A percentile compares a stretch with the other conserved stretches of the same genome.
Conservation (phyloP, 1,140 invertebrate genomes). For the Melanaphis sacchari region DNA sequence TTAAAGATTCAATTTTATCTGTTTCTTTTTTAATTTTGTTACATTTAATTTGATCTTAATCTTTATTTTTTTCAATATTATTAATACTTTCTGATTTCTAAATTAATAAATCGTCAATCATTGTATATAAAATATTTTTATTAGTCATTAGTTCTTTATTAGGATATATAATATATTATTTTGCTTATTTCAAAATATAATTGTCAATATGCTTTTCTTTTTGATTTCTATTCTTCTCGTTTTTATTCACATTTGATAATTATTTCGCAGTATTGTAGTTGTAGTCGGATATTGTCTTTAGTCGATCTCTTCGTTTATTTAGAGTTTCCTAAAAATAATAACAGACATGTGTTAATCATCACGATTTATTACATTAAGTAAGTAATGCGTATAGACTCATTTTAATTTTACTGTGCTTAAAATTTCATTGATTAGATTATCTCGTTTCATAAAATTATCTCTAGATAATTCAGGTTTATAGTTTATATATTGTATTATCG, state of each 20-base stretch:
- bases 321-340: not conserved
- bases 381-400: not conserved
- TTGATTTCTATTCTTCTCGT: not conserved
- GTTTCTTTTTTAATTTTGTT: slow-evolving; percentile 15
- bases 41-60: not conserved
- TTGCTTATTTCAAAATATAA: not conserved
- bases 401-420: not conserved
- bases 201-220: not conserved
- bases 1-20: not conserved
- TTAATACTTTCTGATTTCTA: not conserved
- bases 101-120: not conserved
- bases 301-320: not conserved
- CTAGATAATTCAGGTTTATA: no score
- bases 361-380: not conserved
- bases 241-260: not conserved
- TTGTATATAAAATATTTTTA: not conserved
- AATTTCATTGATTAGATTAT: not conserved
- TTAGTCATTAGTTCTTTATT: not conserved
- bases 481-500: no score
- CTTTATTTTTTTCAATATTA: not conserved
- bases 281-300: not conserved
- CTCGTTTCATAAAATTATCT: no score
- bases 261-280: not conserved
- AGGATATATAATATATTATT: not conserved
- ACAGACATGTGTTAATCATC: not conserved